These are phyloP conservation scores for Apodemia duryi DNA, from an alignment of 2,888 invertebrate species.

Conservation along the genomic window DNA sequence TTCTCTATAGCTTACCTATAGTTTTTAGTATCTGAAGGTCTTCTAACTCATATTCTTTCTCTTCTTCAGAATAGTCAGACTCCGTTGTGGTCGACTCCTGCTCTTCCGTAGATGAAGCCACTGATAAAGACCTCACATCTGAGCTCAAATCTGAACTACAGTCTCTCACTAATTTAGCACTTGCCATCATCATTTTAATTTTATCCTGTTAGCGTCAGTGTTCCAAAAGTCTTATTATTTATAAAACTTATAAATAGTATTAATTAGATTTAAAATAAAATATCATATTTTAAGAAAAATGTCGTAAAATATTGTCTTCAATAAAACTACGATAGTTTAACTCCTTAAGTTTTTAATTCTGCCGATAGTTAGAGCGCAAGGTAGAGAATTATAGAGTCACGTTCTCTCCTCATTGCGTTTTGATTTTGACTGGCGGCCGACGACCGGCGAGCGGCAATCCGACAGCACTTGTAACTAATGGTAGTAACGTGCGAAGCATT, in stretches of 20 bases:
- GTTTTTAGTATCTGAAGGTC: conserved; percentile 93
- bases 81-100: conserved; percentile 77
- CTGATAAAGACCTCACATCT: conserved; percentile 69
- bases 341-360: conserved; percentile 1
- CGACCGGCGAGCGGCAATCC: conserved; percentile 6
- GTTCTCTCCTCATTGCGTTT: conserved; percentile 48
- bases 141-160: conserved; percentile 74
- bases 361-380: conserved; percentile 48
- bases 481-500: conserved; percentile 29
- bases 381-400: conserved; percentile 36
- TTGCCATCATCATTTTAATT: conserved; percentile 74
- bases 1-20: conserved; percentile 83
- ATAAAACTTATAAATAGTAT: conserved; percentile 12
- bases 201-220: conserved; percentile 13
- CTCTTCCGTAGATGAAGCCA: conserved; percentile 77
- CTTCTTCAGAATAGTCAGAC: conserved; percentile 78
- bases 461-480: conserved; percentile 10
- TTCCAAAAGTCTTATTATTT: conserved; percentile 19
- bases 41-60: conserved; percentile 84
- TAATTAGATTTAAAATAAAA: background rate
- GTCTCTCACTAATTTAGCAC: conserved; percentile 75
- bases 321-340: background rate
- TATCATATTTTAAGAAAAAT: no score
- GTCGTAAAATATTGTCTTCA: background rate
- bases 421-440: conserved; percentile 44